Evolutionary conservation across 2,113 vertebrate species (phyloP).

Genomic region (Uropsilus gracilis): DNA sequence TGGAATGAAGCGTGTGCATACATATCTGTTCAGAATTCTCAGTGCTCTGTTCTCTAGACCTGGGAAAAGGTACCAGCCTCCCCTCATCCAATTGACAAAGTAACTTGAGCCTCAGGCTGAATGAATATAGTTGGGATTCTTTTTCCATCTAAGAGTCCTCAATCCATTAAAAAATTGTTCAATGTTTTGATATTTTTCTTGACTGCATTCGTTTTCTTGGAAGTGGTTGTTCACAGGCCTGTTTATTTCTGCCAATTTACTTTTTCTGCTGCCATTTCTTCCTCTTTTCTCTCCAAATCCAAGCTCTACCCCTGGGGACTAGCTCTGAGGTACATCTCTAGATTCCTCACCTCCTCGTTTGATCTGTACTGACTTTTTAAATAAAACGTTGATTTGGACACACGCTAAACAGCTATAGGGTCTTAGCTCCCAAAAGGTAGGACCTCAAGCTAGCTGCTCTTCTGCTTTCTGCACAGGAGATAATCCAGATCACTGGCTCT

Average conservation of each 20-base stretch:
- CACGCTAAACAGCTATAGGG: not conserved
- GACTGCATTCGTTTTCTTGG: not conserved
- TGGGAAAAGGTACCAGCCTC: not conserved
- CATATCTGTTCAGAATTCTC: not conserved
- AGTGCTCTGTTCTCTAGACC: not conserved
- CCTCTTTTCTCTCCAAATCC: not conserved
- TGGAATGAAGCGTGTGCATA: not conserved
- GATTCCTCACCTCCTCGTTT: not conserved
- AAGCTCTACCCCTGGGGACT: not conserved
- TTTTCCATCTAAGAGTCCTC: not conserved
- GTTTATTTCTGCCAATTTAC: not conserved
- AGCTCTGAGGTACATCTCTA: not conserved
- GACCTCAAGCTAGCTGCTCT: not conserved
- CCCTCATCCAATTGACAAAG: not conserved
- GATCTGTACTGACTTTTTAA: too few relatives aligned
- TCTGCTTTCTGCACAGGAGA: not conserved
- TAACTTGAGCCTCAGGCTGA: not conserved
- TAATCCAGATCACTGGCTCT: not conserved
- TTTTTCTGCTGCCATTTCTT: not conserved
- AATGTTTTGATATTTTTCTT: conserved; percentile 1
- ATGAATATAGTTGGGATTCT: not conserved
- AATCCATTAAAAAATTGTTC: not conserved
- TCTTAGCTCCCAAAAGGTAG: not conserved
- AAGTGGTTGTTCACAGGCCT: not conserved
- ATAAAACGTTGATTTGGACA: not conserved